phyloP scores from a whole-genome alignment of 2,797 vertebrate species.

The Chrosomus eos region DNA sequence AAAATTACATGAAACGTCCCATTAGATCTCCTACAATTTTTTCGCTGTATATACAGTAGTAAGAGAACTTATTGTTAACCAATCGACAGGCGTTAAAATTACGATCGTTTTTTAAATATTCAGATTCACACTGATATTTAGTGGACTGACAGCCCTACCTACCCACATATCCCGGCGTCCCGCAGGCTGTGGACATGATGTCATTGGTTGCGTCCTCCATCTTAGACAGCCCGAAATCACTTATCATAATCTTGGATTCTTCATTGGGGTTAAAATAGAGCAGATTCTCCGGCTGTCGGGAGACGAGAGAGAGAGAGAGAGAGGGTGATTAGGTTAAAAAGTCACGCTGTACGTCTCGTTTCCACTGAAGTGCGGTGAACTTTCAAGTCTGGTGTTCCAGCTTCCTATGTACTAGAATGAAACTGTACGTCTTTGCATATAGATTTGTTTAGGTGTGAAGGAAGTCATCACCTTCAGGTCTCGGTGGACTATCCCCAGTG shows the following conservation, averaged over 20 bases:
- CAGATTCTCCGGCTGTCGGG: conserved; percentile 89
- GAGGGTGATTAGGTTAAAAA: not conserved
- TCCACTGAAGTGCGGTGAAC: not conserved
- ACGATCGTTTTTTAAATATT: not conserved
- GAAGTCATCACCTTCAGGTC: conserved; percentile 88
- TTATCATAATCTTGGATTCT: conserved; percentile 98
- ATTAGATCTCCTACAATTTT: not conserved
- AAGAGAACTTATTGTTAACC: not conserved
- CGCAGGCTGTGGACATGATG: conserved; percentile 97
- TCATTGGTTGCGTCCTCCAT: conserved; percentile 93
- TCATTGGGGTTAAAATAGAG: conserved; percentile 94
- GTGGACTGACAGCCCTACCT: conserved; percentile 76
- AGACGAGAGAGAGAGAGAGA: conserved; percentile 21
- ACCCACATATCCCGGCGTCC: conserved; percentile 97
- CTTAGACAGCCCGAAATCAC: conserved; percentile 96
- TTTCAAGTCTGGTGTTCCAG: not conserved
- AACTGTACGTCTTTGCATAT: not conserved
- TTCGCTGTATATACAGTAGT: not conserved
- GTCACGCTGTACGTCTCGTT: not conserved
- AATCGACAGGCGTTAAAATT: not conserved
- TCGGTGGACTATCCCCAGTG: conserved; percentile 94
- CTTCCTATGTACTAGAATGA: not conserved
- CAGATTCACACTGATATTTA: not conserved
- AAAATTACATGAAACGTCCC: not conserved
- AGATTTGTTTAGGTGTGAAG: not conserved